These are phyloP conservation scores for Penaeus indicus DNA, from an alignment of 1,140 invertebrate species.

Conservation along the genomic window DNA sequence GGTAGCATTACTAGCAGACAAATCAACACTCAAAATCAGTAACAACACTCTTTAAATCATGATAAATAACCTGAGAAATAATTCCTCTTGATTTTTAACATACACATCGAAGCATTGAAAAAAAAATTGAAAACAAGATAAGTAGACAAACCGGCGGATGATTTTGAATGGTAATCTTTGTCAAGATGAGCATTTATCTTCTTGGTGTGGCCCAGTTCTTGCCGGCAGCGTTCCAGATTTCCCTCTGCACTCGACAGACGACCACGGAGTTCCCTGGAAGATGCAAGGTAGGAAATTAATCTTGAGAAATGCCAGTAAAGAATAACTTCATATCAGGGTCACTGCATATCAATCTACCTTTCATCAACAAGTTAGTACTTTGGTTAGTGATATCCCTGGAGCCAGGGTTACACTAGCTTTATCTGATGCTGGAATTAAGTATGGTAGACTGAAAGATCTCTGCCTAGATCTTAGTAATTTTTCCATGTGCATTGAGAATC, in stretches of 20 bases:
- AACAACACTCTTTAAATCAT: no score
- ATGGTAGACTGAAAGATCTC: no score
- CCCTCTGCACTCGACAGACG: constrained; percentile 18
- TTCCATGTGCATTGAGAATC: no score
- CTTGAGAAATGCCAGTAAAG: neutral
- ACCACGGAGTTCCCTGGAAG: constrained; percentile 34
- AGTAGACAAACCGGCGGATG: neutral
- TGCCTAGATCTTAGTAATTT: no score
- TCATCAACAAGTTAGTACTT: no score
- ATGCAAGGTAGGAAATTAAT: neutral
- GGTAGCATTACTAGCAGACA: no score
- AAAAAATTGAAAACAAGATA: neutral
- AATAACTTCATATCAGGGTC: neutral
- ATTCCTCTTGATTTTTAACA: neutral
- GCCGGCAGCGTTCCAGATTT: constrained; percentile 36
- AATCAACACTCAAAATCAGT: no score
- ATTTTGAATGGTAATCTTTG: constrained; percentile 35
- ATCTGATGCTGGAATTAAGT: no score
- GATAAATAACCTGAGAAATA: no score
- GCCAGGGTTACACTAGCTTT: no score
- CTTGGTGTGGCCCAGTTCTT: constrained; percentile 45
- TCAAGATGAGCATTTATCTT: constrained; percentile 46
- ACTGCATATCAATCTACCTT: neutral
- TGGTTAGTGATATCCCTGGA: no score
- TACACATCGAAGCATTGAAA: neutral